phyloP scores from a whole-genome alignment of 2,888 invertebrate genomes.

The Polylopha cassiicola region DNA sequence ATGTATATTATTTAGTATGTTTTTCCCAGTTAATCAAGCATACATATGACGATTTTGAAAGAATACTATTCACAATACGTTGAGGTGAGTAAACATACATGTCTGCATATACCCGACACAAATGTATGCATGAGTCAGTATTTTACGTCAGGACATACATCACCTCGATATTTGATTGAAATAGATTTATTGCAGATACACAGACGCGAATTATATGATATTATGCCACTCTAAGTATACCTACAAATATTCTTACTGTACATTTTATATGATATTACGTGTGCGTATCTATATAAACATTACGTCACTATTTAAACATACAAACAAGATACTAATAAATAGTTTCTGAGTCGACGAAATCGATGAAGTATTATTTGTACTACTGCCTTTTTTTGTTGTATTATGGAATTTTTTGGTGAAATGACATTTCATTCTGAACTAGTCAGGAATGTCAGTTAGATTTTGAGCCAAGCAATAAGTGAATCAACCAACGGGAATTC shows the following conservation, averaged over 20 bases:
- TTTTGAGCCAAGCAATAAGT: constrained; percentile 1
- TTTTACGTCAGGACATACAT: constrained; percentile 17
- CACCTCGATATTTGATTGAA: constrained; percentile 18
- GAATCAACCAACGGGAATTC: constrained; percentile 14
- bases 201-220: constrained; percentile 14
- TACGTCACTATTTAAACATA: too few species aligned
- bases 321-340: too few species aligned
- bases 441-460: too few species aligned
- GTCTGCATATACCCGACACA: constrained; percentile 9
- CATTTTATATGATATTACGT: constrained; percentile 19
- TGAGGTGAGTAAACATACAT: constrained; percentile 16
- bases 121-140: constrained; percentile 20
- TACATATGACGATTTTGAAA: too few species aligned
- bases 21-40: constrained; percentile 7
- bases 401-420: too few species aligned
- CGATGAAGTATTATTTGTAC: too few species aligned
- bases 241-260: constrained; percentile 12
- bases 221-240: constrained; percentile 10
- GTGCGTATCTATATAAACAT: too few species aligned
- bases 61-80: too few species aligned
- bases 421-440: too few species aligned
- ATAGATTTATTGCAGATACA: constrained; percentile 20
- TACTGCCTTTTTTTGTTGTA: too few species aligned
- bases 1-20: constrained; percentile 9
- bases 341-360: too few species aligned